Evolutionary conservation across 2,797 vertebrate species (phyloP).

Genomic region (Cephalopachus bancanus): DNA sequence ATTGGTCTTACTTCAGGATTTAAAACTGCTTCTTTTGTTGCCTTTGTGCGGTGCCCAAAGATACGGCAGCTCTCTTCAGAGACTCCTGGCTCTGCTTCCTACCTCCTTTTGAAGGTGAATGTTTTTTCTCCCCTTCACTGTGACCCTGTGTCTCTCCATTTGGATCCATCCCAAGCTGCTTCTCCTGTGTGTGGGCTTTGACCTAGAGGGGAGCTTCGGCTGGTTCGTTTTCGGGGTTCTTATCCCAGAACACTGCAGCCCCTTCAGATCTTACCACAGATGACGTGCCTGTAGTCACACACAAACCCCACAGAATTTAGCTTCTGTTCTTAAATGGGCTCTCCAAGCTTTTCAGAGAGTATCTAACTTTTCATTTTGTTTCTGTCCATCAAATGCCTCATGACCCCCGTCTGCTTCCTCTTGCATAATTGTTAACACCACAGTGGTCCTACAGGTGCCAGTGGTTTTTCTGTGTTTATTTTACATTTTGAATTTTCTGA

Average conservation of each 20-base stretch:
- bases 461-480: background rate
- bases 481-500: background rate
- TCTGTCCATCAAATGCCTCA: background rate
- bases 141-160: background rate
- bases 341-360: background rate
- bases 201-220: background rate
- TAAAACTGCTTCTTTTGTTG: background rate
- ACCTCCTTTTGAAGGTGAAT: background rate
- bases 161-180: background rate
- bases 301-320: background rate
- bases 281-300: background rate
- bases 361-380: background rate
- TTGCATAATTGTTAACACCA: background rate
- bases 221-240: background rate
- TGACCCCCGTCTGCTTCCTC: background rate
- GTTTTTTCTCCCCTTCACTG: background rate
- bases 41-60: background rate
- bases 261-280: background rate
- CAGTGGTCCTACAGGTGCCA: background rate
- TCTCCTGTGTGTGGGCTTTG: background rate
- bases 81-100: background rate
- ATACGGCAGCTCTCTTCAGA: background rate
- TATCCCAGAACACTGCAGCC: background rate
- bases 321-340: background rate
- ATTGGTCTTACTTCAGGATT: background rate